These are phyloP conservation scores for Hippocampus comes DNA, from an alignment of 2,113 vertebrate genomes.

Conservation along the genomic window DNA sequence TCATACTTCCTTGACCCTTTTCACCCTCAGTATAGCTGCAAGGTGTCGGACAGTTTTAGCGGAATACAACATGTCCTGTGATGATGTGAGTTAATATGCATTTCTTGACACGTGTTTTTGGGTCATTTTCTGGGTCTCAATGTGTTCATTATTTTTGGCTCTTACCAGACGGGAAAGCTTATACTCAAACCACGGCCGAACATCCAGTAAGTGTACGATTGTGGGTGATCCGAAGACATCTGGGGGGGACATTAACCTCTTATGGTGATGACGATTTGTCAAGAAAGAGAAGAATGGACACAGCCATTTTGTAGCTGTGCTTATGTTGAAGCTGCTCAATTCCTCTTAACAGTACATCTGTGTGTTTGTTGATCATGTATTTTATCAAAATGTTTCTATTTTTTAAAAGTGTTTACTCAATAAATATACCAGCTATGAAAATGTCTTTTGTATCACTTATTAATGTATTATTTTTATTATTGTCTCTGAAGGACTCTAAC, in stretches of 20 bases:
- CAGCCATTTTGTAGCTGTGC: slow-evolving; percentile 30
- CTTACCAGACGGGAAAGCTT: slow-evolving; percentile 91
- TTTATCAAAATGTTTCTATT: slow-evolving; percentile 70
- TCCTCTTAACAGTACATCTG: slow-evolving; percentile 28
- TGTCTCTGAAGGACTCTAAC: not conserved
- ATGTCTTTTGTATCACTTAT: not conserved
- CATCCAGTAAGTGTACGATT: slow-evolving; percentile 79
- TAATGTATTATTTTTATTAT: not conserved
- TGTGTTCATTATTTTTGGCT: not conserved
- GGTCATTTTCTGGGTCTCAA: not conserved
- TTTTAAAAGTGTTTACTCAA: slow-evolving; percentile 65
- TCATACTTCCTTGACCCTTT: slow-evolving; percentile 69
- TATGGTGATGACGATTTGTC: slow-evolving; percentile 8
- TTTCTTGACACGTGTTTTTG: not conserved
- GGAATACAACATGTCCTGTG: slow-evolving; percentile 99
- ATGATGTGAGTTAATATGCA: slow-evolving; percentile 83
- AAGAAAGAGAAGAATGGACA: slow-evolving; percentile 20
- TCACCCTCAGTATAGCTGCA: slow-evolving; percentile 85
- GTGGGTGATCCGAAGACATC: slow-evolving; percentile 1
- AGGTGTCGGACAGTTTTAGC: slow-evolving; percentile 95
- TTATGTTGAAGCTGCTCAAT: slow-evolving; percentile 44
- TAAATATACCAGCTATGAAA: slow-evolving; percentile 47
- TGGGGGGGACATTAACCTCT: slow-evolving; percentile 7
- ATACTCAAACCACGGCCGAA: slow-evolving; percentile 96
- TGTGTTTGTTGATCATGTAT: slow-evolving; percentile 46